Evolutionary conservation across 2,113 vertebrate genomes (phyloP).

Genomic region (Pangasianodon hypophthalmus): DNA sequence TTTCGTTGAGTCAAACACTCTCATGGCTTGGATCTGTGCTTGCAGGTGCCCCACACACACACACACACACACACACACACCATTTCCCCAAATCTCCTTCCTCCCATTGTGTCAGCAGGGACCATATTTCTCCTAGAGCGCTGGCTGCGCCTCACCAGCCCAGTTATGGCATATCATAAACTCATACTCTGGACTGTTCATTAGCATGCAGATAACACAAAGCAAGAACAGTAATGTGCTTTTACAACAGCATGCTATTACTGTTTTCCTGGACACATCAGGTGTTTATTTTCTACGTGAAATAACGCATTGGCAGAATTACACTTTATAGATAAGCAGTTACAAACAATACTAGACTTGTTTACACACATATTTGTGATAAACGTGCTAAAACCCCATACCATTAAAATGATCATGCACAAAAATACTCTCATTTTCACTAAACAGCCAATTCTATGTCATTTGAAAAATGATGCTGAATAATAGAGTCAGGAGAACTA

Average conservation of each 20-base stretch:
- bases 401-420: background rate
- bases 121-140: constrained; percentile 34
- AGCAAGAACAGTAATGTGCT: background rate
- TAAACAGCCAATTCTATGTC: background rate
- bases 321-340: background rate
- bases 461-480: background rate
- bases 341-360: constrained; percentile 19
- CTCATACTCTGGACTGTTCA: constrained; percentile 30
- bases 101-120: constrained; percentile 30
- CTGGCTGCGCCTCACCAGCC: constrained; percentile 23
- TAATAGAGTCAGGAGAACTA: constrained; percentile 12
- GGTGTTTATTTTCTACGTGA: background rate
- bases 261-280: background rate
- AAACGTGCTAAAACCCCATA: background rate
- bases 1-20: background rate
- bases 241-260: constrained; percentile 22
- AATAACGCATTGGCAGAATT: background rate
- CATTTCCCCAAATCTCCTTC: background rate
- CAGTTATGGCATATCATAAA: constrained; percentile 38
- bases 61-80: constrained; percentile 18
- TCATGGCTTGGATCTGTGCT: constrained; percentile 43
- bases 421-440: background rate
- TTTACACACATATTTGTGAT: background rate
- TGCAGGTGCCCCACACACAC: constrained; percentile 9
- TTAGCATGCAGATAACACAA: constrained; percentile 36